phyloP scores from a whole-genome alignment of 2,888 invertebrate species.

The Helicoverpa assulta region DNA sequence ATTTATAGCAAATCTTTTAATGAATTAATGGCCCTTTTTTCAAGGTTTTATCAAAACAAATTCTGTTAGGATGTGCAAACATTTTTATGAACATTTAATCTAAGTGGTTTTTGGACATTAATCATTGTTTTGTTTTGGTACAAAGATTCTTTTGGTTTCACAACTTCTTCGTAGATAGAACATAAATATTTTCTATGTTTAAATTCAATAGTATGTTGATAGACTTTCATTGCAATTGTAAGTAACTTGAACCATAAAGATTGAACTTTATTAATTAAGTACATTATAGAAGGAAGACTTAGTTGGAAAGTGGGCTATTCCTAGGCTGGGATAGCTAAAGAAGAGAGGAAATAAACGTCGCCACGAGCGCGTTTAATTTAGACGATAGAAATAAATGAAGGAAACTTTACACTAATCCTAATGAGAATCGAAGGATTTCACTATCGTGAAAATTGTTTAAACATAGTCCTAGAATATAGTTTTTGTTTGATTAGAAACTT shows the following conservation, averaged over 20 bases:
- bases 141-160: background rate
- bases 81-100: no score
- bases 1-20: background rate
- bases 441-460: background rate
- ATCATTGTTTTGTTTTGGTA: background rate
- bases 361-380: conserved; percentile 32
- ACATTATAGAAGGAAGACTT: conserved; percentile 43
- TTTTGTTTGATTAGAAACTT: background rate
- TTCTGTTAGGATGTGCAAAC: background rate
- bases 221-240: conserved; percentile 50
- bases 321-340: conserved; percentile 32
- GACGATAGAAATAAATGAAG: conserved; percentile 16
- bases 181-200: conserved; percentile 27
- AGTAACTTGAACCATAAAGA: conserved; percentile 50
- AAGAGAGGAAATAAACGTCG: conserved; percentile 31
- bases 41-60: background rate
- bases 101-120: background rate
- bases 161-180: background rate
- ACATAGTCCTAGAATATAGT: background rate
- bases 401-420: background rate
- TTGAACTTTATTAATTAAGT: conserved; percentile 52
- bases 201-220: conserved; percentile 46
- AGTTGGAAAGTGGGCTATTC: conserved; percentile 45
- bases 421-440: background rate
- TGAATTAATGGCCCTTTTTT: background rate